Conservation (phyloP, 2,113 vertebrate species). For the Tetraodon nigroviridis region DNA sequence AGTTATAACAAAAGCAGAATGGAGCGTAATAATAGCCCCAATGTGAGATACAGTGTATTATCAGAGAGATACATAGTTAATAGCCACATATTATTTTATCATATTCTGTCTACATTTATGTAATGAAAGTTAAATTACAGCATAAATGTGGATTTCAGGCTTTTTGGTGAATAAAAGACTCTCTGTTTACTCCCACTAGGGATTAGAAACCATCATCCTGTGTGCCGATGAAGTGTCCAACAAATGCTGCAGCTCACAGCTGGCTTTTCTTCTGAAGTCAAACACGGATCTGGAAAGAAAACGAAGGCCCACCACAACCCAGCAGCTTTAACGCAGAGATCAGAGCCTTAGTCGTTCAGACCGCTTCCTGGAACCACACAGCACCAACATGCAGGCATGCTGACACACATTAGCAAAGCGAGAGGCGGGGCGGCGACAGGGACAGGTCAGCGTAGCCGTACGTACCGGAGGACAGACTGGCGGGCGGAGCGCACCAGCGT, state of each 20-base stretch:
- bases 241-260: slow-evolving; percentile 49
- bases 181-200: slow-evolving; percentile 1
- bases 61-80: not conserved
- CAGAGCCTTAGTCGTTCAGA: slow-evolving; percentile 6
- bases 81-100: too few relatives aligned
- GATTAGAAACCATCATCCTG: not conserved
- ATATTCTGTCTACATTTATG: too few relatives aligned
- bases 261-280: slow-evolving; percentile 50
- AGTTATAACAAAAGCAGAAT: too few relatives aligned
- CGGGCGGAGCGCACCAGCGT: slow-evolving; percentile 91
- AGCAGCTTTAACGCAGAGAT: slow-evolving; percentile 17
- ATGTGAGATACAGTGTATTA: not conserved
- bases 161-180: not conserved
- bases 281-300: slow-evolving; percentile 50
- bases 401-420: slow-evolving; percentile 47
- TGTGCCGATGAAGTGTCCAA: slow-evolving; percentile 8
- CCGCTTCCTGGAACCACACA: slow-evolving; percentile 10
- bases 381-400: slow-evolving; percentile 17
- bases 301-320: slow-evolving; percentile 26
- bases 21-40: not conserved
- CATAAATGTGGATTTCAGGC: too few relatives aligned
- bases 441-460: slow-evolving; percentile 59
- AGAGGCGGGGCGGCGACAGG: slow-evolving; percentile 15
- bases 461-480: slow-evolving; percentile 94
- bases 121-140: too few relatives aligned